Percentiles rank a stretch among this genome's conserved stretches.
These are phyloP conservation scores for Todiramphus chloris DNA, from an alignment of 2,113 vertebrate species.

Conservation along the genomic window DNA sequence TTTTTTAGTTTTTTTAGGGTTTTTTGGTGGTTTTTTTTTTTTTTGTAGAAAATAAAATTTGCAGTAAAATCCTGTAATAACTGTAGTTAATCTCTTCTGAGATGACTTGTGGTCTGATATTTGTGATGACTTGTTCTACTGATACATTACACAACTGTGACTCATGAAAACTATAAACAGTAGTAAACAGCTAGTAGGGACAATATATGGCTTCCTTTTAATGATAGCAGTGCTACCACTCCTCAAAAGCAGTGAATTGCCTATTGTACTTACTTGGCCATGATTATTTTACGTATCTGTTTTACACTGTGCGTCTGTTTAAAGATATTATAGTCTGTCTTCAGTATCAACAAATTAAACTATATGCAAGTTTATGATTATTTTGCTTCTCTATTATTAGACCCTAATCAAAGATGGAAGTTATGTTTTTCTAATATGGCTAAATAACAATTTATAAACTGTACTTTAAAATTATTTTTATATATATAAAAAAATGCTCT, in stretches of 20 bases:
- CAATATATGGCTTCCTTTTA: background rate
- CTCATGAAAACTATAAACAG: background rate
- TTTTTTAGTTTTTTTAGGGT: too few species aligned
- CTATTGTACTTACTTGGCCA: background rate
- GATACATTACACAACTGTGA: background rate
- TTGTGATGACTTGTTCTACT: background rate
- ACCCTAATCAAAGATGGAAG: background rate
- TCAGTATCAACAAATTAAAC: background rate
- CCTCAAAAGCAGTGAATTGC: background rate
- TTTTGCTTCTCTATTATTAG: background rate
- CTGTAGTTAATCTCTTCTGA: background rate
- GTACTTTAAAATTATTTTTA: too few species aligned
- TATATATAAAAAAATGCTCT: background rate
- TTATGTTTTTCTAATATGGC: background rate
- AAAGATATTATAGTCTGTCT: background rate
- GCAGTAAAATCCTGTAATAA: background rate
- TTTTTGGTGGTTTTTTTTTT: too few species aligned
- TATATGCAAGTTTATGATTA: background rate
- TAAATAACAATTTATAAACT: background rate
- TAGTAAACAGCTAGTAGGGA: background rate
- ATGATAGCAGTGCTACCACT: background rate
- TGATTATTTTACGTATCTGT: background rate
- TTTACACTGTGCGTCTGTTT: background rate
- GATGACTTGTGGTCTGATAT: background rate
- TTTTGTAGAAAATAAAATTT: background rate